Evolutionary conservation across 2,888 invertebrate genomes (phyloP).

Genomic region (Junonia oenone): DNA sequence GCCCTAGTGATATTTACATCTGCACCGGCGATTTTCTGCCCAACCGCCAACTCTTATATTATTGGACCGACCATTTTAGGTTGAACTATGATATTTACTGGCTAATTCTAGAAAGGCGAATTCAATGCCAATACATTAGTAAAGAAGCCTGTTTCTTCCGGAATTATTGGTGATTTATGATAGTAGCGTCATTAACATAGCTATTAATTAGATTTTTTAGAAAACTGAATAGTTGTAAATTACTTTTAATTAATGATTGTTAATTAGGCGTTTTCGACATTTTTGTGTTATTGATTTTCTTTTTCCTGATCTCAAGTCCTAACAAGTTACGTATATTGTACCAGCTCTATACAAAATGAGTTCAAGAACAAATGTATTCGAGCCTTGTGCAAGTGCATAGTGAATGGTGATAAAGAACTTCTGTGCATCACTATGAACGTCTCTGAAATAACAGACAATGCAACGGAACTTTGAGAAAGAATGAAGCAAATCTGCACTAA

Average conservation of each 20-base stretch:
- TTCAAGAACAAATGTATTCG: conserved; percentile 48
- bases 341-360: conserved; percentile 33
- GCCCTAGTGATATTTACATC: conserved; percentile 68
- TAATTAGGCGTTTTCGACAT: background rate
- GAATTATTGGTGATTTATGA: background rate
- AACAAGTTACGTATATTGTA: background rate
- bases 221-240: background rate
- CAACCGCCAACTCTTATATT: conserved; percentile 60
- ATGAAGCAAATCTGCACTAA: background rate
- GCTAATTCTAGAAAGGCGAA: background rate
- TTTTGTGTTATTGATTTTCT: background rate
- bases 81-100: conserved; percentile 42
- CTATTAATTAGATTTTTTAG: background rate
- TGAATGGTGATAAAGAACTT: conserved; percentile 39
- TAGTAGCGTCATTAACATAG: background rate
- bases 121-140: background rate
- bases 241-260: background rate
- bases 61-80: conserved; percentile 51
- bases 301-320: background rate
- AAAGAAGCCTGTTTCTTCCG: background rate
- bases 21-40: conserved; percentile 37
- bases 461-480: conserved; percentile 9
- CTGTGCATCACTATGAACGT: background rate
- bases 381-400: conserved; percentile 37
- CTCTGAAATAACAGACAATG: conserved; percentile 17